Conservation (phyloP, 2,113 vertebrate species). For the Microcebus lehilahytsara region DNA sequence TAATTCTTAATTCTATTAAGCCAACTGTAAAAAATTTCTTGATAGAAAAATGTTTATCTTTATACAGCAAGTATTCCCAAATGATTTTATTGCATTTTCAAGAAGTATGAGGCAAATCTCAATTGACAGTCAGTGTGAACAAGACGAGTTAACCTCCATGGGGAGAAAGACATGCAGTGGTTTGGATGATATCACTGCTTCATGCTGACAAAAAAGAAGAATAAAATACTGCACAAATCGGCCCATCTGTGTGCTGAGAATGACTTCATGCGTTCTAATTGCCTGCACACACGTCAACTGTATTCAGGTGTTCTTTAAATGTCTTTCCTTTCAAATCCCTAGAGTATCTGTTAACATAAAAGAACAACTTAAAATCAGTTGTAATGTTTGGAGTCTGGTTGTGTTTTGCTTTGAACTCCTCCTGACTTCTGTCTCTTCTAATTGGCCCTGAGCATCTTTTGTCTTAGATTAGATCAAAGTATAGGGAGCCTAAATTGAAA, state of each 20-base stretch:
- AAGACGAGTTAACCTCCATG: slow-evolving; percentile 14
- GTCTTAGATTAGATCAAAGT: slow-evolving; percentile 54
- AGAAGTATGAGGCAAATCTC: slow-evolving; percentile 52
- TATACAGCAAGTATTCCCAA: slow-evolving; percentile 30
- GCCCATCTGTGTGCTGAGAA: slow-evolving; percentile 49
- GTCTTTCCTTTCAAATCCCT: slow-evolving; percentile 60
- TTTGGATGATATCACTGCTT: slow-evolving; percentile 67
- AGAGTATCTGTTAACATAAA: slow-evolving; percentile 50
- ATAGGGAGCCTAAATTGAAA: slow-evolving; percentile 42
- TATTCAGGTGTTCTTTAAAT: slow-evolving; percentile 40
- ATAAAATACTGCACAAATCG: background rate
- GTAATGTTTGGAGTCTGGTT: slow-evolving; percentile 9
- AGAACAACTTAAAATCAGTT: slow-evolving; percentile 46
- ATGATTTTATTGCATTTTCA: slow-evolving; percentile 70
- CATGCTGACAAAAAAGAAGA: slow-evolving; percentile 19
- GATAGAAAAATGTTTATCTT: background rate
- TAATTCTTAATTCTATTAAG: background rate
- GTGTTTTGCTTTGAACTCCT: slow-evolving; percentile 54
- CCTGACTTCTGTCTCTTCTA: slow-evolving; percentile 48
- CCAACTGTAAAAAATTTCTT: background rate
- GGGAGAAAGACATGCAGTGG: background rate
- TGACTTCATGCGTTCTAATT: slow-evolving; percentile 37
- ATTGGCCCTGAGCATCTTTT: slow-evolving; percentile 27
- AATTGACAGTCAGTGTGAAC: slow-evolving; percentile 57
- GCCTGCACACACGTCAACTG: slow-evolving; percentile 48